Percentiles rank a stretch among this genome's conserved stretches.
Conservation (phyloP, 2,888 invertebrate genomes). For the Zygogramma bicolorata region DNA sequence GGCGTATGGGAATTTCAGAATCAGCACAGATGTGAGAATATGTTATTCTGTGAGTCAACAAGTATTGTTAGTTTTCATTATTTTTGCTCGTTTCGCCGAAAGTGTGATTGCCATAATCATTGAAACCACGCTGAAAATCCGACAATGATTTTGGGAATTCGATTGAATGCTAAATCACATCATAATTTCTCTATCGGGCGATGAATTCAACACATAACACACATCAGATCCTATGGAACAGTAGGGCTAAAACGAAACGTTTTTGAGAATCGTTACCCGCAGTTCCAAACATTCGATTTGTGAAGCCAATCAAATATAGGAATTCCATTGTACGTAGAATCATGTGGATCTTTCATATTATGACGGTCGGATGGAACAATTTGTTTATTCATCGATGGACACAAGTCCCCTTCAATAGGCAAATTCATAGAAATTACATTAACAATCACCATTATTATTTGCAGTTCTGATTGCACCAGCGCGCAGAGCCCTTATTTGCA, state of each 20-base stretch:
- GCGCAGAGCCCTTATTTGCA: constrained; percentile 37
- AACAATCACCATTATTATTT: constrained; percentile 67
- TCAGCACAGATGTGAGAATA: too few relatives aligned
- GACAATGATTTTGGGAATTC: too few relatives aligned
- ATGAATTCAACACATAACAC: too few relatives aligned
- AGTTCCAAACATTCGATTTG: constrained; percentile 43
- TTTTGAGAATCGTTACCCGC: constrained; percentile 44
- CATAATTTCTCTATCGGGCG: too few relatives aligned
- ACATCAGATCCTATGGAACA: neutral
- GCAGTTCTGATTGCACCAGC: constrained; percentile 62
- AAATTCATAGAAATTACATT: constrained; percentile 67
- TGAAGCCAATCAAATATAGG: constrained; percentile 39
- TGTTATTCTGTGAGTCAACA: too few relatives aligned
- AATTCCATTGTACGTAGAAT: constrained; percentile 58
- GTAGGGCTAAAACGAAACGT: constrained; percentile 10
- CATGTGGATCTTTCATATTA: constrained; percentile 64
- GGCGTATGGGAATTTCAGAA: too few relatives aligned
- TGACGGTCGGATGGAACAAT: constrained; percentile 58
- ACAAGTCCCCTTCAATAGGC: constrained; percentile 61
- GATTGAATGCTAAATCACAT: too few relatives aligned
- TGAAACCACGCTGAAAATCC: too few relatives aligned
- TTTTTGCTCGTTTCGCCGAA: too few relatives aligned
- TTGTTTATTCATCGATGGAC: constrained; percentile 60
- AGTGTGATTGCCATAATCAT: too few relatives aligned
- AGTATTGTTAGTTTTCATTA: too few relatives aligned